Conservation (phyloP, 2,888 invertebrate species). For the Nezara viridula region DNA sequence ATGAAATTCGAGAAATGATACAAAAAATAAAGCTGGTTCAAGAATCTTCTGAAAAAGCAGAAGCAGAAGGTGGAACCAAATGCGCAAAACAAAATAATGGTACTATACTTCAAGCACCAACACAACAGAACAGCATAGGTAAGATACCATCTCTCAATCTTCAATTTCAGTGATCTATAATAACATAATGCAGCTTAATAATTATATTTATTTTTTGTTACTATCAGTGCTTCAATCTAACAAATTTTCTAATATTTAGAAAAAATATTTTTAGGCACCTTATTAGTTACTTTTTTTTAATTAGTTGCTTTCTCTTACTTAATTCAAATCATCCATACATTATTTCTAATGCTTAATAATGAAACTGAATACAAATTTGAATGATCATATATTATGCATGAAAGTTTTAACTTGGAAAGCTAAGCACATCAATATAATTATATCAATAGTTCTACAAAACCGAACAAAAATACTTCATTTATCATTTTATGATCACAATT, state of each 20-base stretch:
- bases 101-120: slow-evolving; percentile 63
- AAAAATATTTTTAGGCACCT: slow-evolving; percentile 9
- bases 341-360: neutral
- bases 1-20: slow-evolving; percentile 92
- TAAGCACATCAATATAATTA: neutral
- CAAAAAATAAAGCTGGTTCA: slow-evolving; percentile 88
- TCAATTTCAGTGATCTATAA: neutral
- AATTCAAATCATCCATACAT: neutral
- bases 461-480: neutral
- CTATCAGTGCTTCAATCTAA: neutral
- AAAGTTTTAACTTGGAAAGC: neutral
- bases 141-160: slow-evolving; percentile 4
- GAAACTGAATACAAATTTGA: neutral
- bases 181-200: neutral
- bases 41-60: slow-evolving; percentile 70
- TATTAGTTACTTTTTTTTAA: neutral
- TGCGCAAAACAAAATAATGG: slow-evolving; percentile 64
- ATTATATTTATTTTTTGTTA: neutral
- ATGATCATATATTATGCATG: neutral
- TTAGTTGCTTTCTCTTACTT: neutral
- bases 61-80: slow-evolving; percentile 68
- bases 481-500: neutral
- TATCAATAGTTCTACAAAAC: too few species aligned
- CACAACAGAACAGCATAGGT: slow-evolving; percentile 62
- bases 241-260: neutral